A percentile compares a stretch with the other conserved stretches of the same genome.
These are phyloP conservation scores for Tigriopus japonicus DNA, from an alignment of 1,140 invertebrate genomes.

Conservation along the genomic window DNA sequence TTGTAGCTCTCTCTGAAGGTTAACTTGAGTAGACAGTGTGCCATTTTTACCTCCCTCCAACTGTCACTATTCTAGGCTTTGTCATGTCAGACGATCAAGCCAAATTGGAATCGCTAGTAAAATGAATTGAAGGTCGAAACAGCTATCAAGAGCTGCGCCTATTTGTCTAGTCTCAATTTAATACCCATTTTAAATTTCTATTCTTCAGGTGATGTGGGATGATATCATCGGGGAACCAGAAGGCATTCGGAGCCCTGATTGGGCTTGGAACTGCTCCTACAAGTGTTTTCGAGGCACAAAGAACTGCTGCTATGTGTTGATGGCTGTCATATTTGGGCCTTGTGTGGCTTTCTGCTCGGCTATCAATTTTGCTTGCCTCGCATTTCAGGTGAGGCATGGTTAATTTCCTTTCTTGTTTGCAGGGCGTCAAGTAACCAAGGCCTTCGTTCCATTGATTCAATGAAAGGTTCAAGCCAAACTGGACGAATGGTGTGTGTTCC, in stretches of 20 bases:
- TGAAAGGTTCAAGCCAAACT: no score
- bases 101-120: not conserved
- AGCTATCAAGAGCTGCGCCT: not conserved
- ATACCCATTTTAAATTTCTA: not conserved
- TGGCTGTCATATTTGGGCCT: constrained; percentile 43
- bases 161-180: not conserved
- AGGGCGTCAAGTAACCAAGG: no score
- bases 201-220: constrained; percentile 44
- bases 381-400: constrained; percentile 39
- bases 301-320: constrained; percentile 45
- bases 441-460: no score
- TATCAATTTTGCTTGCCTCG: constrained; percentile 47
- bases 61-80: no score
- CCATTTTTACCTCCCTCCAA: no score
- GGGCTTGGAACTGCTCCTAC: constrained; percentile 48
- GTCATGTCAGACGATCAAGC: no score
- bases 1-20: no score
- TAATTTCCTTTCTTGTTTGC: no score
- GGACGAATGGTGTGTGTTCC: no score
- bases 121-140: not conserved
- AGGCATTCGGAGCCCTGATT: constrained; percentile 45
- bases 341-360: constrained; percentile 45
- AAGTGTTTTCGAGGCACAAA: constrained; percentile 45
- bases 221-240: constrained; percentile 58
- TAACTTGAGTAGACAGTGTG: no score